A percentile compares a stretch with the other conserved stretches of the same genome.
These are phyloP conservation scores for Oriolus oriolus DNA, from an alignment of 2,113 vertebrate genomes.

Conservation along the genomic window DNA sequence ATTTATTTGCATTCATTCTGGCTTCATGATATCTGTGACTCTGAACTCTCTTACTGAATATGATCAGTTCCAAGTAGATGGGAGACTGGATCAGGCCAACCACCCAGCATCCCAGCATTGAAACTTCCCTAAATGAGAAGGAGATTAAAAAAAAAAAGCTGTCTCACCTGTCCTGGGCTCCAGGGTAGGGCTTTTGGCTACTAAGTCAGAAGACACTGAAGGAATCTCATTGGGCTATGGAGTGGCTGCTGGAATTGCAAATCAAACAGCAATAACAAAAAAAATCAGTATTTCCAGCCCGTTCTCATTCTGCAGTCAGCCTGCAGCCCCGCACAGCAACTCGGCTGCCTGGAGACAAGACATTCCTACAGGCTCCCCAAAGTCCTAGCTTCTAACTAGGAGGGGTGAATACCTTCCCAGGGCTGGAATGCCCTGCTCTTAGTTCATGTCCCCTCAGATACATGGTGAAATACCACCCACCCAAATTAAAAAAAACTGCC, in stretches of 20 bases:
- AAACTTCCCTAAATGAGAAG: not conserved
- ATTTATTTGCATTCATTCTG: not conserved
- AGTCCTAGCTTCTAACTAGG: not conserved
- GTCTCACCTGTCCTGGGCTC: not conserved
- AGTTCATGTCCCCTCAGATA: not conserved
- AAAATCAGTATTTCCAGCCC: not conserved
- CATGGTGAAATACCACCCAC: not conserved
- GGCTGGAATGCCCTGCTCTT: not conserved
- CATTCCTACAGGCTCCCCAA: not conserved
- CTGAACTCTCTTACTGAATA: not conserved
- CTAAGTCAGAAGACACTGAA: not conserved
- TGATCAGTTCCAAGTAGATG: not conserved
- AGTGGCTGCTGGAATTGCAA: not conserved
- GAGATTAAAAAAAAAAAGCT: not conserved
- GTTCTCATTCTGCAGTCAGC: not conserved
- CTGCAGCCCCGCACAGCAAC: accelerated
- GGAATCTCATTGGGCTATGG: not conserved
- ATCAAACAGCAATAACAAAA: not conserved
- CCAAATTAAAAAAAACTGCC: not conserved
- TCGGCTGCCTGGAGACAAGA: not conserved
- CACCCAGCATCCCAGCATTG: not conserved
- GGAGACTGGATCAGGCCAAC: not conserved
- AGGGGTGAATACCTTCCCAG: not conserved
- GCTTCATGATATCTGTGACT: not conserved
- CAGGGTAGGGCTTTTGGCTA: accelerated